A percentile compares a stretch with the other conserved stretches of the same genome.
Conservation (phyloP, 2,888 invertebrate genomes). For the Bruchidius siliquastri region DNA sequence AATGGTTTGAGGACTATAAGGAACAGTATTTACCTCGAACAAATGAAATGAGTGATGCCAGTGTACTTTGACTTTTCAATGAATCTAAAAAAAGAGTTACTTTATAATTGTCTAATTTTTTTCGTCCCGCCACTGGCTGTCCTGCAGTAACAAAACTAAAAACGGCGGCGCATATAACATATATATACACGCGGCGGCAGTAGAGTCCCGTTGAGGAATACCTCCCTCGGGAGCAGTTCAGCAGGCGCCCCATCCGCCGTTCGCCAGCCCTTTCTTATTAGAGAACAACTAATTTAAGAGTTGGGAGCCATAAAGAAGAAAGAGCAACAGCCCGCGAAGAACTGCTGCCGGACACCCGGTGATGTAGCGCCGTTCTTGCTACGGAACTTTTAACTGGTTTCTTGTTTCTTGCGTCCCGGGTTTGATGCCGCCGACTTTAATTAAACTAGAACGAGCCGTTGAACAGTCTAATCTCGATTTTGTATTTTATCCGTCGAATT, state of each 20-base stretch:
- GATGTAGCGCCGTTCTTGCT: conserved; percentile 13
- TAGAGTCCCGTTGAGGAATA: conserved; percentile 34
- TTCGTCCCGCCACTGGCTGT: neutral
- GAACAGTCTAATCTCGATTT: neutral
- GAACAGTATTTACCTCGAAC: too few relatives aligned
- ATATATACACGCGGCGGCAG: conserved; percentile 4
- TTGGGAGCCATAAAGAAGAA: conserved; percentile 44
- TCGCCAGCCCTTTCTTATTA: conserved; percentile 43
- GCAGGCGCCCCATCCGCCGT: conserved; percentile 34
- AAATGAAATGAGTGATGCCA: too few relatives aligned
- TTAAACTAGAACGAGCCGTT: neutral
- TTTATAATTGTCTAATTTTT: too few relatives aligned
- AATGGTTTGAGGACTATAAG: too few relatives aligned
- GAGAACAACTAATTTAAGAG: conserved; percentile 46
- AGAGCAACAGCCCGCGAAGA: conserved; percentile 43
- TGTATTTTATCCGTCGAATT: too few relatives aligned
- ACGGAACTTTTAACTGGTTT: conserved; percentile 28
- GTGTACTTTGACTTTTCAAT: too few relatives aligned
- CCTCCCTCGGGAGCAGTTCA: conserved; percentile 37
- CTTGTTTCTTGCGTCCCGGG: conserved; percentile 15
- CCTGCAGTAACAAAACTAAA: neutral
- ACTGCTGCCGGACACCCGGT: conserved; percentile 20
- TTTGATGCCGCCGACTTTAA: neutral
- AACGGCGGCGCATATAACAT: neutral
- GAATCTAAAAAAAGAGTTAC: too few relatives aligned